Evolutionary conservation across 2,888 invertebrate genomes (phyloP).

Genomic region (Orchesella flavescens): DNA sequence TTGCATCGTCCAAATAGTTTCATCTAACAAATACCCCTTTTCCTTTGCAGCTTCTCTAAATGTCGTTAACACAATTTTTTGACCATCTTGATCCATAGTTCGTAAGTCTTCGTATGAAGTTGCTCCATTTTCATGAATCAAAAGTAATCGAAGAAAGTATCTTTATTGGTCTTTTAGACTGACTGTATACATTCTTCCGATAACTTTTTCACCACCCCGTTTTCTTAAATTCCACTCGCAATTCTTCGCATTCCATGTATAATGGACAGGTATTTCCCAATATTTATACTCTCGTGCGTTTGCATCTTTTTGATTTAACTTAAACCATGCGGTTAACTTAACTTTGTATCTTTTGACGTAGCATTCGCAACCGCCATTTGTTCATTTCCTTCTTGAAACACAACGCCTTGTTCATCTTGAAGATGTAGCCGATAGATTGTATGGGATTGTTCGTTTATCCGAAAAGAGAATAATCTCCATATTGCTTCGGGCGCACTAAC

Average conservation of each 20-base stretch:
- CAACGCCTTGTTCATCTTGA: slow-evolving; percentile 70
- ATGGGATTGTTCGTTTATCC: slow-evolving; percentile 73
- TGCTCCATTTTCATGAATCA: slow-evolving; percentile 62
- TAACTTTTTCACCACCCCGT: slow-evolving; percentile 26
- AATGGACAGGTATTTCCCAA: slow-evolving; percentile 66
- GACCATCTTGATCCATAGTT: slow-evolving; percentile 61
- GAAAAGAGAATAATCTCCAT: slow-evolving; percentile 72
- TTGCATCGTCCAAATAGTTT: slow-evolving; percentile 72
- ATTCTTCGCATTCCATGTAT: too few species aligned
- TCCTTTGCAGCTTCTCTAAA: slow-evolving; percentile 70
- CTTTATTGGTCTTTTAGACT: slow-evolving; percentile 70
- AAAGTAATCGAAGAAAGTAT: slow-evolving; percentile 66
- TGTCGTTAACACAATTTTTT: slow-evolving; percentile 51
- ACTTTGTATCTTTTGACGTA: slow-evolving; percentile 54
- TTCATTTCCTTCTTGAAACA: slow-evolving; percentile 44
- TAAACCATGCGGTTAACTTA: slow-evolving; percentile 70
- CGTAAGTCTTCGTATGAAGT: slow-evolving; percentile 62
- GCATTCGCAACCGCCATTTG: slow-evolving; percentile 52
- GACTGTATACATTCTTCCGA: slow-evolving; percentile 72
- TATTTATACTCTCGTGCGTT: slow-evolving; percentile 65
- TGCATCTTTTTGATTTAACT: slow-evolving; percentile 67
- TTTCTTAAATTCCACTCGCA: slow-evolving; percentile 64
- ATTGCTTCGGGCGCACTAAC: slow-evolving; percentile 73
- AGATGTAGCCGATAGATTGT: slow-evolving; percentile 73
- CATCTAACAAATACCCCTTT: slow-evolving; percentile 69